Evolutionary conservation across 2,888 invertebrate species (phyloP).

Genomic region (Micoletzkya japonica): DNA sequence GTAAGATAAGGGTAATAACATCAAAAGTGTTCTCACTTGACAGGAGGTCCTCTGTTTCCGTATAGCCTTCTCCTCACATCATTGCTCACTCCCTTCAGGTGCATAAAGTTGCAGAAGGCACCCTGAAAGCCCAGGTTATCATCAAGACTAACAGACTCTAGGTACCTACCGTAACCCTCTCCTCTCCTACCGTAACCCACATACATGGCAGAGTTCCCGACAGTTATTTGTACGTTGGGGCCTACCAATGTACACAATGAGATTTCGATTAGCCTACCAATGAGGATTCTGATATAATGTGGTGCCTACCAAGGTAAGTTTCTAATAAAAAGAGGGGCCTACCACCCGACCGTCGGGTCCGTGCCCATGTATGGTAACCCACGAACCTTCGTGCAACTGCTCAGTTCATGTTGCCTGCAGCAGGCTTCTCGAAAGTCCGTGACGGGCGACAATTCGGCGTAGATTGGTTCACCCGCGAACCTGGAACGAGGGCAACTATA

Average conservation of each 20-base stretch:
- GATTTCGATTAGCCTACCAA: no score
- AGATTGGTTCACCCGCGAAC: constrained; percentile 91
- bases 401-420: constrained; percentile 69
- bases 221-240: no score
- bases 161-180: not conserved
- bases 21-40: not conserved
- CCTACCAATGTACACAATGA: no score
- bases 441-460: constrained; percentile 95
- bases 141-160: not conserved
- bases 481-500: constrained; percentile 27
- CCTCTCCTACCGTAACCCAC: not conserved
- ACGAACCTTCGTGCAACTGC: constrained; percentile 76
- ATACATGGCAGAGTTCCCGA: no score
- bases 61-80: constrained; percentile 30
- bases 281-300: no score
- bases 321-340: no score
- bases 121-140: constrained; percentile 67
- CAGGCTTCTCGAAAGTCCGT: constrained; percentile 99
- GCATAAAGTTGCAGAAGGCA: constrained; percentile 99
- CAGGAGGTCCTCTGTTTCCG: constrained; percentile 27
- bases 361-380: no score
- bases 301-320: no score
- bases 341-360: no score
- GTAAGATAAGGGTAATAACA: not conserved
- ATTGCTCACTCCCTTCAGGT: constrained; percentile 75